Evolutionary conservation across 2,888 invertebrate genomes (phyloP), one percentile per base, ranked within the genome.

Genomic region (Cremastinae sp.): DNA sequence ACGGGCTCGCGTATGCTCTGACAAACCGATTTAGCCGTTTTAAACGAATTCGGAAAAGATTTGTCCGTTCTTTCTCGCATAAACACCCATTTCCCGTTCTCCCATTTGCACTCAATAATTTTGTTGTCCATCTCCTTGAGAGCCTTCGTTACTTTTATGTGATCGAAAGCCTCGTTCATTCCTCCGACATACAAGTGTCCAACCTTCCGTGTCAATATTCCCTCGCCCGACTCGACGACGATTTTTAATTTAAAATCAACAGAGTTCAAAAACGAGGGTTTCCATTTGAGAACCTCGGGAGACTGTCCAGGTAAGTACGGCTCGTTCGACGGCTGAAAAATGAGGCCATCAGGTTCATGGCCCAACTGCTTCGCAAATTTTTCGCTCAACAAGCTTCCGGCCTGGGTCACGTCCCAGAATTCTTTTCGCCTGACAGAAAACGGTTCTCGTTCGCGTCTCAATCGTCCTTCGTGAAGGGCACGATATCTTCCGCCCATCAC

Each of bases 41-140:
- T 92, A 80, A 90, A 94, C 80, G 96, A 95, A 90, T 99, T 99
- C 0, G 99, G 98, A 90, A 94, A 96, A 0, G 97, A 96, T 91
- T 99, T 99, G 90, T 99, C 99, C 0, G 96, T 97, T 80, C 99
- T 92, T 88, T 98, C 96, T 72, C 99, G 92, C 96, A 99, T 96
- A 88, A 96, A 98, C 62, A 94, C 93, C 99, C 99, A 99, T 79
- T 93, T 91, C 41, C 93, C 92, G 79, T 94, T 92, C 78, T 97
- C 96, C 84, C 91, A 94, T 83, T 94, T 95, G 90, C 99, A 99
- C 91, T 99, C 99, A 61, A 99, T 93, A 71, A 99, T 99, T 91
- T 98, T 98, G 84, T 95, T 95, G 90, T 99, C 93, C 59, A 96
- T 91, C 41, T 95, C 93, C 83, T 94, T 94, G 3, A 98, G 86